phyloP scores from a whole-genome alignment of 2,888 invertebrate genomes.

The Agonopterix subpropinquella region DNA sequence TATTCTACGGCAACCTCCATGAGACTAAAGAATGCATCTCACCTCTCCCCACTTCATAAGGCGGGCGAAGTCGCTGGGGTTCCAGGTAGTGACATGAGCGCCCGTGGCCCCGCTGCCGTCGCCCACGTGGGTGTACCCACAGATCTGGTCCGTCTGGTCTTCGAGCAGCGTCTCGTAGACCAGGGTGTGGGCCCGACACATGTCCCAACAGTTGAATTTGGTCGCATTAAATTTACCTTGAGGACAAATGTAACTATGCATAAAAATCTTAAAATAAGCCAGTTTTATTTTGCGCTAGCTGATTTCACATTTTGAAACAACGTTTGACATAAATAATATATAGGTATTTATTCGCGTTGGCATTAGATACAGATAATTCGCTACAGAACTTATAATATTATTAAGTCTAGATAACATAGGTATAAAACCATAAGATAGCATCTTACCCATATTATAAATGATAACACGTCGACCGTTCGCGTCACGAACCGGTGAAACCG shows the following conservation, averaged over 20 bases:
- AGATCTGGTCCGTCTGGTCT: conserved; percentile 84
- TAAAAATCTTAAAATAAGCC: neutral
- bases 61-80: conserved; percentile 81
- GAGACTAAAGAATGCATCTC: conserved; percentile 12
- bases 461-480: conserved; percentile 83
- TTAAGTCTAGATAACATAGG: neutral
- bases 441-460: conserved; percentile 77
- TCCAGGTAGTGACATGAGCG: conserved; percentile 82
- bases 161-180: conserved; percentile 85
- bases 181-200: conserved; percentile 81
- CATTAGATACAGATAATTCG: neutral
- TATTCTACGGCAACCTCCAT: no score
- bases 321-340: no score
- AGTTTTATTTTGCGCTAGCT: neutral
- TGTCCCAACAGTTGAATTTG: conserved; percentile 79
- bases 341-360: neutral
- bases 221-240: conserved; percentile 81
- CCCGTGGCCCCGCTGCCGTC: conserved; percentile 79
- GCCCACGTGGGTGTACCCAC: conserved; percentile 84
- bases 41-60: conserved; percentile 86
- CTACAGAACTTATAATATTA: neutral
- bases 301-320: no score
- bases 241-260: neutral
- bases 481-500: conserved; percentile 84
- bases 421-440: no score